phyloP scores from a whole-genome alignment of 2,797 vertebrate genomes.

The Lacerta agilis region DNA sequence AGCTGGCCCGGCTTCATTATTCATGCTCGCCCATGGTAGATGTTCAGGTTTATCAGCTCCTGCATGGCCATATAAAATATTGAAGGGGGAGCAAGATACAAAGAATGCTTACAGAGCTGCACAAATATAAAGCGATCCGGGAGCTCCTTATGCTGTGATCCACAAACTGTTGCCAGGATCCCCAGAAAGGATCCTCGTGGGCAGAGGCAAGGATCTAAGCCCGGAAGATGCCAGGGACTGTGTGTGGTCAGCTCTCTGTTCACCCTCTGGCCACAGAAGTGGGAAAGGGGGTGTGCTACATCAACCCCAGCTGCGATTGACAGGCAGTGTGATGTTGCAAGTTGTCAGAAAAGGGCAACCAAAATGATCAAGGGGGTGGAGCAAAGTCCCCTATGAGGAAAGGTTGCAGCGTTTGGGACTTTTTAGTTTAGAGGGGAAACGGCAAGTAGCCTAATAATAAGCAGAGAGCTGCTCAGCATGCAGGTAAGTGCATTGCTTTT shows the following conservation, averaged over 20 bases:
- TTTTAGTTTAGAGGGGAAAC: too few species aligned
- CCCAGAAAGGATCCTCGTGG: not conserved
- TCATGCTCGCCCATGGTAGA: conserved; percentile 27
- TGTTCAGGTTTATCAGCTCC: conserved; percentile 19
- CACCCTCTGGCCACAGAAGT: too few species aligned
- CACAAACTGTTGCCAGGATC: not conserved
- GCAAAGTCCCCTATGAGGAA: not conserved
- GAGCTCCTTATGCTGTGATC: not conserved
- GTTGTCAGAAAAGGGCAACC: too few species aligned
- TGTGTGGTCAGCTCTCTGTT: too few species aligned
- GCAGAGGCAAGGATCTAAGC: too few species aligned
- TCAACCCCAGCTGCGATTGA: too few species aligned
- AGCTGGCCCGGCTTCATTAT: conserved; percentile 36
- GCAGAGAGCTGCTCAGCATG: not conserved
- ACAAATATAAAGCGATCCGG: not conserved
- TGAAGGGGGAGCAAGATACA: not conserved
- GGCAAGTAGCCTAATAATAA: not conserved
- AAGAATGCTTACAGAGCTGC: not conserved
- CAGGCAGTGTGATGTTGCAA: not conserved
- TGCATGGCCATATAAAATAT: not conserved
- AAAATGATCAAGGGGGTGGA: too few species aligned
- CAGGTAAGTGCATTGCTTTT: not conserved
- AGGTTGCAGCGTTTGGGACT: not conserved
- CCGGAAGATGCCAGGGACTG: too few species aligned
- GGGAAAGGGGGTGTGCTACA: too few species aligned